Conservation (phyloP, 2,888 invertebrate genomes). For the Atrina japonica region DNA sequence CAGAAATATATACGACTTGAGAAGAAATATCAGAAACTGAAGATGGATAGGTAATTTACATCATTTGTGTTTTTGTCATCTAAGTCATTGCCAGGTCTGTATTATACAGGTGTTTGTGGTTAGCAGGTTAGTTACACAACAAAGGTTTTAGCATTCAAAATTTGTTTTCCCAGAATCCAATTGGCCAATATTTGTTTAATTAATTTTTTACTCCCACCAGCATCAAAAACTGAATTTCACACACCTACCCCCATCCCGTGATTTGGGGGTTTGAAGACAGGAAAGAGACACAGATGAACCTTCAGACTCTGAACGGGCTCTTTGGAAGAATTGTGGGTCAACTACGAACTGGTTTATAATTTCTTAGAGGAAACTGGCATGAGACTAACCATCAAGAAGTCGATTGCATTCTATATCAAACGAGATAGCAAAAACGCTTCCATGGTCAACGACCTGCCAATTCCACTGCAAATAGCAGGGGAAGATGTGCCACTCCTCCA, state of each 20-base stretch:
- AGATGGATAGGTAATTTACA: neutral
- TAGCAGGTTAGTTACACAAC: no score
- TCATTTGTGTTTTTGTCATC: no score
- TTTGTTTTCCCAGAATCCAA: no score
- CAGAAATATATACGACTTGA: slow-evolving; percentile 62
- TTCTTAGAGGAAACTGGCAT: slow-evolving; percentile 40
- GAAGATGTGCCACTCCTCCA: slow-evolving; percentile 6
- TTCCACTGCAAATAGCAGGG: neutral
- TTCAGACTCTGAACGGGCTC: slow-evolving; percentile 19
- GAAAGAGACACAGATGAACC: no score
- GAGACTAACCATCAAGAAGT: slow-evolving; percentile 41
- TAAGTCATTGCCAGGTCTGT: no score
- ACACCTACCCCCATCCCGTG: no score
- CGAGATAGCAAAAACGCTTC: slow-evolving; percentile 8
- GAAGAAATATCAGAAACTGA: slow-evolving; percentile 51
- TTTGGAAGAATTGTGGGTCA: slow-evolving; percentile 18
- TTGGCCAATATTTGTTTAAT: no score
- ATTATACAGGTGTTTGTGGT: no score
- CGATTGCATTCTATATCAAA: slow-evolving; percentile 20
- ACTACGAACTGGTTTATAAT: slow-evolving; percentile 15
- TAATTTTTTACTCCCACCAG: no score
- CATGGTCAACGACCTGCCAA: neutral
- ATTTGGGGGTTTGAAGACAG: no score
- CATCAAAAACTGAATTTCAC: no score
- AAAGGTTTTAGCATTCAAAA: no score